Evolutionary conservation across 2,113 vertebrate genomes (phyloP).

Genomic region (Eulacestoma nigropectus): DNA sequence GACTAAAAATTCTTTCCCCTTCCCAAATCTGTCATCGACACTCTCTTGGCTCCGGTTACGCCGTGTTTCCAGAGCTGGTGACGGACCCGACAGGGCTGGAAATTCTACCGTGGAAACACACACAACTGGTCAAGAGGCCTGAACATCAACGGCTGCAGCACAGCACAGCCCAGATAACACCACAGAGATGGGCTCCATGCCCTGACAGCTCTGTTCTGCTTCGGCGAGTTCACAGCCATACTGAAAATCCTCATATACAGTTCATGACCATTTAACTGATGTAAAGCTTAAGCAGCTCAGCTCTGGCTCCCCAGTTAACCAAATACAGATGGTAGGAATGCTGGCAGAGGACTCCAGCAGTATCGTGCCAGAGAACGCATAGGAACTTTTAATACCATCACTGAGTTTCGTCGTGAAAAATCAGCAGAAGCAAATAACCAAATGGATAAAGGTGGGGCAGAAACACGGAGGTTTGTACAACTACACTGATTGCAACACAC

Average conservation of each 20-base stretch:
- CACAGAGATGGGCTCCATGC: neutral
- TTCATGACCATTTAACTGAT: neutral
- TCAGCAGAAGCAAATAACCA: neutral
- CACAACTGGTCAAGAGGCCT: neutral
- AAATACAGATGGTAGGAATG: neutral
- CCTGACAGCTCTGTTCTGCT: neutral
- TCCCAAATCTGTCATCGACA: conserved; percentile 35
- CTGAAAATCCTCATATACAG: neutral
- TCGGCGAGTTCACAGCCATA: neutral
- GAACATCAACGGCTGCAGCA: neutral
- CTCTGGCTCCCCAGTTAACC: neutral
- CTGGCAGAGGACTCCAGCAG: neutral
- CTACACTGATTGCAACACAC: neutral
- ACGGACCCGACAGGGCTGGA: neutral
- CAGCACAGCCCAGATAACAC: neutral
- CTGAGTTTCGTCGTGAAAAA: neutral
- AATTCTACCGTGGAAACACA: neutral
- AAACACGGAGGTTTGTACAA: neutral
- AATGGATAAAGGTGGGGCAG: neutral
- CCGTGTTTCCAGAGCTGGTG: neutral
- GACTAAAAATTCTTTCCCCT: conserved; percentile 46
- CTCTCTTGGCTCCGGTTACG: neutral
- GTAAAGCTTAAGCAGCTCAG: neutral
- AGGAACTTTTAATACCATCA: neutral
- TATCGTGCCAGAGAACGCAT: neutral